Evolutionary conservation across 2,888 invertebrate genomes (phyloP), one percentile per base, ranked within the genome.

Genomic region (Molorchus minor): DNA sequence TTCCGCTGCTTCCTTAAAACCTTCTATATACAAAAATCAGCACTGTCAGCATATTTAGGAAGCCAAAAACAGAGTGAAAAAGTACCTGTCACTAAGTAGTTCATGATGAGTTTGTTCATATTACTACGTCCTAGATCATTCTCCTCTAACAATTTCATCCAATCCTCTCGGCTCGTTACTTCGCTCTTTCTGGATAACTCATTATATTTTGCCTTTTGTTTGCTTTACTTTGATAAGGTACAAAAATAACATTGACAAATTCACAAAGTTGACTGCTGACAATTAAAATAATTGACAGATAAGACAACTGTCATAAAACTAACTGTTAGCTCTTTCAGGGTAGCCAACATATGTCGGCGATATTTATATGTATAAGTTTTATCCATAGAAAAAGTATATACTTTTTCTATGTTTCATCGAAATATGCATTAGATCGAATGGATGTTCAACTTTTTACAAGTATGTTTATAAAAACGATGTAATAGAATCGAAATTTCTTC

Each of bases 81-180:
- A 4, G 25, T 82, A 95, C 96, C 96, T 83, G 96, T 97, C 38
- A 98, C 96, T 75, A 98, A 86, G 82, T 98, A 98, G 83, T 98
- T 97, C 97, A 98, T 98, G 69, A 98, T 96, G 65, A 98, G 85
- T 81, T 94, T 93, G 81, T 98, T 98, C 93, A 98, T 96, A 73
- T 95, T 94, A 36, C 91, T 89, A 71, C 96, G 86, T 54, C 94
- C 94, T 70, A 96, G 89, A 72, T 93, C 93, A 68, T 89, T 84
- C 64, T 89, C 86, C 76, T 92, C 91, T 10, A 92, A 81, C 75
- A 88, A 86, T 62, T 86, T 87, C 71, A 91, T 84, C 89, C 90
- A 90, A 70, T 93, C 91, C 66, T 91, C 88, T 75, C 87, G 87
- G 68, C 87, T 79, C 61, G 82, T 77, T 52, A 77, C 75, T 47